Conservation (phyloP, 2,113 vertebrate genomes). For the Ageneiosus marmoratus region DNA sequence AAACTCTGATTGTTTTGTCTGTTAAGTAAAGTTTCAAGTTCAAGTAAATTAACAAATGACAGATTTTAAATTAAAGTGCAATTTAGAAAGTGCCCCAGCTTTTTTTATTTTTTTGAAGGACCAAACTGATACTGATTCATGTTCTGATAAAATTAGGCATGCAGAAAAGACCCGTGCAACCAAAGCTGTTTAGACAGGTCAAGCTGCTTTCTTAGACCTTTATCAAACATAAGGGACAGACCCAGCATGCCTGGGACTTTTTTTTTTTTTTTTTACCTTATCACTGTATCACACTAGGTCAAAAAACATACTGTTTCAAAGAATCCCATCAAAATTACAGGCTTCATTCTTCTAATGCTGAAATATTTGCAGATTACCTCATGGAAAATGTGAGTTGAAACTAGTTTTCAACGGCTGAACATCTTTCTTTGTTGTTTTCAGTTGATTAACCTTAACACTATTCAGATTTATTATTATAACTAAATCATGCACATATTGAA, state of each 20-base stretch:
- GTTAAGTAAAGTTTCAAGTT: no score
- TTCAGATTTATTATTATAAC: background rate
- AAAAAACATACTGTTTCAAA: slow-evolving; percentile 25
- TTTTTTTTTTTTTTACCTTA: slow-evolving; percentile 28
- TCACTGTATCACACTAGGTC: slow-evolving; percentile 31
- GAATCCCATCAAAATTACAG: slow-evolving; percentile 27
- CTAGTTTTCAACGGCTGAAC: background rate
- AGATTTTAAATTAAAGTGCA: no score
- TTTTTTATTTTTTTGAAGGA: background rate
- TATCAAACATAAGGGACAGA: slow-evolving; percentile 34
- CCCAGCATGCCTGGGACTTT: slow-evolving; percentile 40
- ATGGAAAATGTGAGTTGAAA: background rate
- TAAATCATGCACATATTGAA: background rate
- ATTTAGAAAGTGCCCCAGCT: no score
- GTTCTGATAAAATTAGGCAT: background rate
- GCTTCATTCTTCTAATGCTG: background rate
- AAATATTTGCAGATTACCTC: slow-evolving; percentile 21
- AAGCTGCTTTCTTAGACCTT: slow-evolving; percentile 10
- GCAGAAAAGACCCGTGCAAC: background rate
- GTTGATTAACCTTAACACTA: background rate
- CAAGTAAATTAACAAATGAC: no score
- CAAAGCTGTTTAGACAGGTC: slow-evolving; percentile 4
- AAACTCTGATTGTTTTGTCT: no score
- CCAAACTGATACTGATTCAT: background rate
- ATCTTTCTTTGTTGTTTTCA: background rate